A percentile compares a stretch with the other conserved stretches of the same genome.
Evolutionary conservation across 1,140 invertebrate genomes (phyloP).

Genomic region (Oreohelix idahoensis): DNA sequence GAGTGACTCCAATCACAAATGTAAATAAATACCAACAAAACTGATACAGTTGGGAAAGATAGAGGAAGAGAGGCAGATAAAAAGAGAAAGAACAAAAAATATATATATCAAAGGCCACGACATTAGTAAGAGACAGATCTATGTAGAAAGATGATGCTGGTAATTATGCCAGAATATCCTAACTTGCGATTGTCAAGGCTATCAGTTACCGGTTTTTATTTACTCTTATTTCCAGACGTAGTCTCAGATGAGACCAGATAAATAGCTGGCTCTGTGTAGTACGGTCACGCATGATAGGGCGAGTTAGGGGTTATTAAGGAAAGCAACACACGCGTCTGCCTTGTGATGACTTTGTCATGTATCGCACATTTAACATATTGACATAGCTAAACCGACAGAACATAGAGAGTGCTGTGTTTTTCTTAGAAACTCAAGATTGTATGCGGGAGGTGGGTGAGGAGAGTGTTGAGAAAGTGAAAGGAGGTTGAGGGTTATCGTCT

Average conservation of each 20-base stretch:
- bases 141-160: background rate
- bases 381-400: background rate
- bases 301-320: constrained; percentile 1
- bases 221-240: background rate
- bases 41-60: no score
- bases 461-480: background rate
- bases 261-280: background rate
- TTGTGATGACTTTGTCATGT: background rate
- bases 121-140: background rate
- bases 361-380: constrained; percentile 1
- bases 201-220: background rate
- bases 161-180: background rate
- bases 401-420: background rate
- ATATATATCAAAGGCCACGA: background rate
- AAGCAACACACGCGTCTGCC: background rate
- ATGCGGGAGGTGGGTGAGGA: background rate
- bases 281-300: constrained; percentile 2
- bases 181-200: background rate
- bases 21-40: no score
- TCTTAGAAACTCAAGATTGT: background rate
- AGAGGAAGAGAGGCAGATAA: no score
- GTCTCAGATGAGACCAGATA: background rate
- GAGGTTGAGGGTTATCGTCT: no score
- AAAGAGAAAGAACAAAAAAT: background rate
- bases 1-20: no score